Percentiles rank a stretch among this genome's conserved stretches.
Evolutionary conservation across 2,888 invertebrate genomes (phyloP).

Genomic region (Heliconius cydno): DNA sequence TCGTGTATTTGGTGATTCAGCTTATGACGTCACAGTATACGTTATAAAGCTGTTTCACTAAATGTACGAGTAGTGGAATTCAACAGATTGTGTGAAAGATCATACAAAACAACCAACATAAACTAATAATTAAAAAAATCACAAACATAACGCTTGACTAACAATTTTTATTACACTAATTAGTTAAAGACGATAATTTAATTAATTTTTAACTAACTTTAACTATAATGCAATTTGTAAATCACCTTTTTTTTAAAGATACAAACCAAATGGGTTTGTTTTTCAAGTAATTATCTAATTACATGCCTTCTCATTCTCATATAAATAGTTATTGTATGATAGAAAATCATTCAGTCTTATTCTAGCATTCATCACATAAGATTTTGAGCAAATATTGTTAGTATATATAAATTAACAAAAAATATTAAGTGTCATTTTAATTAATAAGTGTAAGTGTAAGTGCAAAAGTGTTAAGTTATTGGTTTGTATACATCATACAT

Average conservation of each 20-base stretch:
- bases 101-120: neutral
- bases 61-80: constrained; percentile 52
- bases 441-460: constrained; percentile 5
- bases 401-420: no score
- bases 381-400: neutral
- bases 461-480: constrained; percentile 1
- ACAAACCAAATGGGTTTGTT: neutral
- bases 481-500: neutral
- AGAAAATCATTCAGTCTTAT: neutral
- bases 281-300: constrained; percentile 12
- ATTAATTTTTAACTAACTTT: constrained; percentile 11
- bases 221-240: constrained; percentile 13
- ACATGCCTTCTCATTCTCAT: neutral
- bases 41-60: constrained; percentile 74
- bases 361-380: neutral
- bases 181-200: neutral
- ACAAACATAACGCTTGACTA: neutral
- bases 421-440: neutral
- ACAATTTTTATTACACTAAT: neutral
- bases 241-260: constrained; percentile 1
- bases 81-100: neutral
- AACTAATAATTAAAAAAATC: neutral
- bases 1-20: constrained; percentile 82
- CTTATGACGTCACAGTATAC: constrained; percentile 62
- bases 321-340: neutral